Conservation (phyloP, 23 tunicate species). For the Ascidia mentula region DNA sequence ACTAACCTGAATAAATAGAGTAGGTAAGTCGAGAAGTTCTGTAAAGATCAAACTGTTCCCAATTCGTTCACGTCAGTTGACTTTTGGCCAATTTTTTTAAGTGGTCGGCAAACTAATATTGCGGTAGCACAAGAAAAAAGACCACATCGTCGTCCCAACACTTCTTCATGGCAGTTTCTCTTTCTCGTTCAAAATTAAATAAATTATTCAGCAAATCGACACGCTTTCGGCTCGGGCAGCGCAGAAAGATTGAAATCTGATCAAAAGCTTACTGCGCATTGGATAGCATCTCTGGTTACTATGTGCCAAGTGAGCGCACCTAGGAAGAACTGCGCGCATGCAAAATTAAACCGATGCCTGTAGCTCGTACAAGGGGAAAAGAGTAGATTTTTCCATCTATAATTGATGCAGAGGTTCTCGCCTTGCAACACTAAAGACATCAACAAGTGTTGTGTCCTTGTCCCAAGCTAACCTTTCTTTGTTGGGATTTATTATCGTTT, state of each 20-base stretch:
- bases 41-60: neutral
- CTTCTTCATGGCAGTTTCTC: neutral
- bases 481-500: no score
- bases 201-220: slow-evolving; percentile 3
- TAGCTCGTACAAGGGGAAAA: neutral
- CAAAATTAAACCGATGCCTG: neutral
- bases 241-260: neutral
- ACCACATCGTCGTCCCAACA: neutral
- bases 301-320: neutral
- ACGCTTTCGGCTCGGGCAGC: neutral
- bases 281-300: neutral
- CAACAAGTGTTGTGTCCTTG: no score
- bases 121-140: neutral
- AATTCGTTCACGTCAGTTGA: neutral
- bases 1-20: no score
- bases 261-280: neutral
- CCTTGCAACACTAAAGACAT: no score
- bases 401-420: neutral
- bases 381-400: neutral
- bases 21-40: no score
- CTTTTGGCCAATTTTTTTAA: neutral
- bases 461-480: no score
- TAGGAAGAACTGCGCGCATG: neutral
- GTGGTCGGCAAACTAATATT: neutral
- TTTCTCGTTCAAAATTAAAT: neutral